A percentile compares a stretch with the other conserved stretches of the same genome.
phyloP scores from a whole-genome alignment of 1,140 invertebrate genomes.

The Bathynomus jamesi region DNA sequence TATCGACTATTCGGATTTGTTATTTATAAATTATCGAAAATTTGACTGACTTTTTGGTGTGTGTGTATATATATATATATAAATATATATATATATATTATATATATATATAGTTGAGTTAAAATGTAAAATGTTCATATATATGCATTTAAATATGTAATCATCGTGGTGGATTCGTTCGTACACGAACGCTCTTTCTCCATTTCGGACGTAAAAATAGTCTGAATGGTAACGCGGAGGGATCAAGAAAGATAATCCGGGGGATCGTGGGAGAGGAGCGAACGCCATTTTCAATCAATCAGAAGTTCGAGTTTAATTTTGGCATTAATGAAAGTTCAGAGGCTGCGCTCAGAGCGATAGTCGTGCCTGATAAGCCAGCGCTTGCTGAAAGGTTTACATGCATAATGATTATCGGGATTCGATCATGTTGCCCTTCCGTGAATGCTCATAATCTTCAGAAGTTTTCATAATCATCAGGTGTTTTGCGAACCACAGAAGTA shows the following conservation, averaged over 20 bases:
- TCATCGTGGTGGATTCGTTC: no score
- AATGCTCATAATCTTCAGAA: not conserved
- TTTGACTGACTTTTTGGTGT: no score
- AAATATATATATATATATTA: slow-evolving; percentile 1
- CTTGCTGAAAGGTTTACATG: slow-evolving; percentile 1
- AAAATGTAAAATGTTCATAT: not conserved
- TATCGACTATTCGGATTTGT: no score
- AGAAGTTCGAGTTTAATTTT: not conserved
- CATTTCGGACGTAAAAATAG: no score
- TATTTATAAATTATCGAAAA: no score
- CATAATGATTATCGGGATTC: not conserved
- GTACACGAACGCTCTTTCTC: no score
- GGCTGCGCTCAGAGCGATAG: not conserved
- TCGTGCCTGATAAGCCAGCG: not conserved
- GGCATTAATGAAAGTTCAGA: slow-evolving; percentile 1
- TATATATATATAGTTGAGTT: not conserved
- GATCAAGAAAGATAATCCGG: not conserved
- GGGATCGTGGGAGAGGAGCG: not conserved
- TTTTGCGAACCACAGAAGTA: not conserved
- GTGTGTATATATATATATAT: no score
- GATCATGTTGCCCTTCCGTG: not conserved
- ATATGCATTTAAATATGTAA: not conserved
- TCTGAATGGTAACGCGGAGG: no score
- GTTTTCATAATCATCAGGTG: not conserved
- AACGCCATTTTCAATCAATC: not conserved